Conservation (phyloP, 2,797 vertebrate genomes). For the Sebastes itinus region DNA sequence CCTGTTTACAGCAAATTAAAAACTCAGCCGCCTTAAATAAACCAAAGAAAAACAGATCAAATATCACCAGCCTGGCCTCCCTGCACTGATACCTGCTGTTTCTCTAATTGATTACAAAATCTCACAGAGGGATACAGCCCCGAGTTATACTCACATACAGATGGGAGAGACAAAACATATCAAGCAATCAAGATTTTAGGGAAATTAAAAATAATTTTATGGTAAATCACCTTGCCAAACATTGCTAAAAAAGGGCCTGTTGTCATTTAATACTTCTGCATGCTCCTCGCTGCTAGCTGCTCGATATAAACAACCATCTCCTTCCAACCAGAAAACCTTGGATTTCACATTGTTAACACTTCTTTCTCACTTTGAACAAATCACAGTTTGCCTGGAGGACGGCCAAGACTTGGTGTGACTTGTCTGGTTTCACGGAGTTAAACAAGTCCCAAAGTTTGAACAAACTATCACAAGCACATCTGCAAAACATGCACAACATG, state of each 20-base stretch:
- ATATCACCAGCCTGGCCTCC: background rate
- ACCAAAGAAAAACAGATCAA: background rate
- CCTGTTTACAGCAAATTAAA: background rate
- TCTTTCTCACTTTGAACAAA: background rate
- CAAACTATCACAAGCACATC: background rate
- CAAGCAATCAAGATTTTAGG: background rate
- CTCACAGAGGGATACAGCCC: background rate
- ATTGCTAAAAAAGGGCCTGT: background rate
- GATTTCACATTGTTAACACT: background rate
- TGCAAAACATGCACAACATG: background rate
- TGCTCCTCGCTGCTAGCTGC: no score
- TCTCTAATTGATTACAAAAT: background rate
- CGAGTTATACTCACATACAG: background rate
- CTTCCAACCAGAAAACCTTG: background rate
- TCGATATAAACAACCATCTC: background rate
- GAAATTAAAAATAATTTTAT: background rate
- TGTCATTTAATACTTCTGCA: background rate
- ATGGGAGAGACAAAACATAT: background rate
- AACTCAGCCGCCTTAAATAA: background rate
- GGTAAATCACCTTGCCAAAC: background rate
- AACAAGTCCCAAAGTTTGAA: background rate
- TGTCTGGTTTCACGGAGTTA: background rate
- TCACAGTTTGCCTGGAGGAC: conserved; percentile 2
- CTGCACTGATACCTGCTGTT: background rate
- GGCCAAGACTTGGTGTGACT: background rate